A percentile compares a stretch with the other conserved stretches of the same genome.
These are phyloP conservation scores for Philopotamus ludificatus DNA, from an alignment of 1,140 invertebrate genomes.

Conservation along the genomic window DNA sequence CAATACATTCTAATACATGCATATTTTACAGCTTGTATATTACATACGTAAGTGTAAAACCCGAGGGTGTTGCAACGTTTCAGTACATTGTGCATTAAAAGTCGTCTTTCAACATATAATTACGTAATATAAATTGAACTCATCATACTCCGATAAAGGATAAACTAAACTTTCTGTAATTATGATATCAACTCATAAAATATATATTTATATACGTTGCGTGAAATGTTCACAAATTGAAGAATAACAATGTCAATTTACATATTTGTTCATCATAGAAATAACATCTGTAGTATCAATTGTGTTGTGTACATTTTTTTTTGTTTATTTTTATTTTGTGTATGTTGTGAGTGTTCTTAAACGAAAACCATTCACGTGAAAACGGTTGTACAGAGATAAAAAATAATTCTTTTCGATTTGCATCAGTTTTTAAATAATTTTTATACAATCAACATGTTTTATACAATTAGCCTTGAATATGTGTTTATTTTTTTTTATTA, in stretches of 20 bases:
- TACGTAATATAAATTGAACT: constrained; percentile 1
- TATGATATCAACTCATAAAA: no score
- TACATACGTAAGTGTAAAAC: no score
- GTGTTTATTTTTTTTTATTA: no score
- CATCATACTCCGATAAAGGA: no score
- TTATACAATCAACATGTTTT: constrained; percentile 11
- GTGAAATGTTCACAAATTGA: neutral
- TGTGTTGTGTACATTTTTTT: neutral
- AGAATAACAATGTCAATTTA: neutral
- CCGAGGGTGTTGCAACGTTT: no score
- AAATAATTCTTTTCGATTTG: neutral
- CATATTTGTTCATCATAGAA: neutral
- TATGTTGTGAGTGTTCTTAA: no score
- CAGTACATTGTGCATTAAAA: neutral
- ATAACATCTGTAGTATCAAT: neutral
- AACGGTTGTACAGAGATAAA: no score
- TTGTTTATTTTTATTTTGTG: no score
- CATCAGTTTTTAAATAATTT: neutral
- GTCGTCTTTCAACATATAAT: neutral
- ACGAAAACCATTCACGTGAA: no score
- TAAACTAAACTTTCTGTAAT: no score
- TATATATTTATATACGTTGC: no score
- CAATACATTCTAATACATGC: neutral
- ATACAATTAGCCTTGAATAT: neutral
- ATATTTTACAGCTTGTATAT: no score